phyloP scores from a whole-genome alignment of 1,140 invertebrate genomes.

The Helicoverpa armigera region DNA sequence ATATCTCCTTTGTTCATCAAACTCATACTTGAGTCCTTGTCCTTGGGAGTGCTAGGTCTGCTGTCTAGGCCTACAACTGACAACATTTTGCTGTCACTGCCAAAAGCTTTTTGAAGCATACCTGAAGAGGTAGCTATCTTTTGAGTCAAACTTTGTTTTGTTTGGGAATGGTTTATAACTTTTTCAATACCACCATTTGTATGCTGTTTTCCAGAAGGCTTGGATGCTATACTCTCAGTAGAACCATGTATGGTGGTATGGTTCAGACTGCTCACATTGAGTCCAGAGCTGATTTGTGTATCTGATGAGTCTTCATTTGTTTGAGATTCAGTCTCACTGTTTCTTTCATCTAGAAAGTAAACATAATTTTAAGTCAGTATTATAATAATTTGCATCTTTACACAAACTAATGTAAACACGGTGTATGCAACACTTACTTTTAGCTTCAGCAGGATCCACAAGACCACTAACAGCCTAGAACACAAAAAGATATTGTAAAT shows the following conservation, averaged over 20 bases:
- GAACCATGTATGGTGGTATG: conserved; percentile 89
- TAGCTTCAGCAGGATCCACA: conserved; percentile 87
- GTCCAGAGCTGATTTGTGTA: conserved; percentile 88
- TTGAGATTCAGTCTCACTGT: conserved; percentile 96
- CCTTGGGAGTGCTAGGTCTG: conserved; percentile 84
- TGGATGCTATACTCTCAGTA: conserved; percentile 88
- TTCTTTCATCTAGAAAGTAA: conserved; percentile 90
- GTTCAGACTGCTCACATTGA: conserved; percentile 84
- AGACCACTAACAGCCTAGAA: conserved; percentile 94
- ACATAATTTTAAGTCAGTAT: background rate
- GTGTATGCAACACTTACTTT: conserved; percentile 80
- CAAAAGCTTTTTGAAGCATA: conserved; percentile 86
- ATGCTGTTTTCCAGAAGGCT: conserved; percentile 89
- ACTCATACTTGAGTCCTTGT: conserved; percentile 83
- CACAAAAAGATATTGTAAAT: conserved; percentile 12
- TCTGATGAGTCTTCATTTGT: conserved; percentile 92
- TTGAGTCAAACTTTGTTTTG: conserved; percentile 81
- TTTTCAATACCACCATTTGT: conserved; percentile 87
- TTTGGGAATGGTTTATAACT: conserved; percentile 67
- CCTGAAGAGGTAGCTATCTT: conserved; percentile 86
- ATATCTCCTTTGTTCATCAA: conserved; percentile 82
- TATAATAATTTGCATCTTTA: background rate
- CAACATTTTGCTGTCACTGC: conserved; percentile 81
- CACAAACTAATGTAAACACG: background rate
- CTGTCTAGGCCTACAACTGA: conserved; percentile 79